These are phyloP conservation scores for Drosophila histrio DNA, from an alignment of 2,888 invertebrate species.

Conservation along the genomic window DNA sequence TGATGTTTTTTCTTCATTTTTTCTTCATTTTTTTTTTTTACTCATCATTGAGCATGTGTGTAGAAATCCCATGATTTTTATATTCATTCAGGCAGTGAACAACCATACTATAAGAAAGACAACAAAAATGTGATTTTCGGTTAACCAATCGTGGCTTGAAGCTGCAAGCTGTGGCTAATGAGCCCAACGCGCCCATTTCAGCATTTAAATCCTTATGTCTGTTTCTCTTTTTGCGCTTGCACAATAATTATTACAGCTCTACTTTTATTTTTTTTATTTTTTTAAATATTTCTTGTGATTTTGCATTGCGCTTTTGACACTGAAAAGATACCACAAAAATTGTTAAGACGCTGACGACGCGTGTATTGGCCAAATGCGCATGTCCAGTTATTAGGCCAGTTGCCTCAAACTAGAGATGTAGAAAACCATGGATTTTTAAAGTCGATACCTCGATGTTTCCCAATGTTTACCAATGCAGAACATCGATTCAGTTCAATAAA, in stretches of 20 bases:
- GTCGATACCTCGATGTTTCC: too few species aligned
- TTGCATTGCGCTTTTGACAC: conserved; percentile 60
- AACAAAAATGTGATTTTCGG: conserved; percentile 37
- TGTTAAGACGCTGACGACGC: conserved; percentile 43
- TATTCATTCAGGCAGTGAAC: conserved; percentile 66
- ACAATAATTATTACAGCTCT: conserved; percentile 61
- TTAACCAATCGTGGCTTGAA: conserved; percentile 60
- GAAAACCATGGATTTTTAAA: too few species aligned
- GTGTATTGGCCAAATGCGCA: conserved; percentile 5
- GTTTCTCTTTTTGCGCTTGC: conserved; percentile 39
- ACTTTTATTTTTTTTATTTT: too few species aligned
- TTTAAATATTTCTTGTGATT: conserved; percentile 32
- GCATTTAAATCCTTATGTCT: conserved; percentile 63
- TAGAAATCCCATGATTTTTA: conserved; percentile 74
- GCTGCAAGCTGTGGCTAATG: conserved; percentile 54
- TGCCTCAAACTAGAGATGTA: too few species aligned
- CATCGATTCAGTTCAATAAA: too few species aligned
- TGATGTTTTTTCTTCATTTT: too few species aligned
- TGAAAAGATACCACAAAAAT: conserved; percentile 48
- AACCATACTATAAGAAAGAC: conserved; percentile 54
- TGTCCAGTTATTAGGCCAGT: conserved; percentile 47
- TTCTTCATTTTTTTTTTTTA: conserved; percentile 33
- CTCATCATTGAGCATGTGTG: conserved; percentile 62
- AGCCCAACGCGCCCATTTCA: conserved; percentile 63
- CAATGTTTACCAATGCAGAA: too few species aligned